Conservation (phyloP, 2,797 vertebrate species). For the Amblyopsis hoosieri region DNA sequence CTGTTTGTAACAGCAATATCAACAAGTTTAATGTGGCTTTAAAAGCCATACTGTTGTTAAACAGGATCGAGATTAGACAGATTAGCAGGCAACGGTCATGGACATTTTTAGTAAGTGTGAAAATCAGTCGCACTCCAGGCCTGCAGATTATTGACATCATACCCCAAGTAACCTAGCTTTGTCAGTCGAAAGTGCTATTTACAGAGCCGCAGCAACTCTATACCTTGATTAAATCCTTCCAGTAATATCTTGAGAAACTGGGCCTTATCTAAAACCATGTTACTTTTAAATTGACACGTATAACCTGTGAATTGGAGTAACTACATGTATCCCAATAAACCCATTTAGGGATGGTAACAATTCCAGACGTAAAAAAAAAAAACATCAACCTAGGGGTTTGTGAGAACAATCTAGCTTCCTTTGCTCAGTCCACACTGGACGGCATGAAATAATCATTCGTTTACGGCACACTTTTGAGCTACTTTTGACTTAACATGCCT, state of each 20-base stretch:
- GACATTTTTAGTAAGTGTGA: constrained; percentile 47
- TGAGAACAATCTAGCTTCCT: constrained; percentile 5
- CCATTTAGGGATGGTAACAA: constrained; percentile 28
- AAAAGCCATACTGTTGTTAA: constrained; percentile 47
- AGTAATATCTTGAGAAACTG: constrained; percentile 21
- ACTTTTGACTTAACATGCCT: too few relatives aligned
- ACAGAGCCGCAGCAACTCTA: constrained; percentile 18
- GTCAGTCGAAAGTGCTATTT: constrained; percentile 11
- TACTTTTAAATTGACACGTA: too few relatives aligned
- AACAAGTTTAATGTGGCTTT: constrained; percentile 66
- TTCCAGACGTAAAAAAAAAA: constrained; percentile 27
- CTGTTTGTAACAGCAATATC: constrained; percentile 49
- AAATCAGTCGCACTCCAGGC: constrained; percentile 20
- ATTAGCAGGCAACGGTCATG: constrained; percentile 44
- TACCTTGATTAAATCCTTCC: constrained; percentile 28
- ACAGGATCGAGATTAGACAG: constrained; percentile 56
- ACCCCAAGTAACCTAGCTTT: constrained; percentile 9
- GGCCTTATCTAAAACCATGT: constrained; percentile 20
- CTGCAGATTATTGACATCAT: constrained; percentile 14
- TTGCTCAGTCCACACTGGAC: too few relatives aligned
- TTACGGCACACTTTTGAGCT: too few relatives aligned
- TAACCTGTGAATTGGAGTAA: constrained; percentile 35
- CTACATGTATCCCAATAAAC: constrained; percentile 61
- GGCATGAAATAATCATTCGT: too few relatives aligned
- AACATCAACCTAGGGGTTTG: constrained; percentile 23